Evolutionary conservation across 2,113 vertebrate genomes (phyloP).

Genomic region (Platycercus adscitus): DNA sequence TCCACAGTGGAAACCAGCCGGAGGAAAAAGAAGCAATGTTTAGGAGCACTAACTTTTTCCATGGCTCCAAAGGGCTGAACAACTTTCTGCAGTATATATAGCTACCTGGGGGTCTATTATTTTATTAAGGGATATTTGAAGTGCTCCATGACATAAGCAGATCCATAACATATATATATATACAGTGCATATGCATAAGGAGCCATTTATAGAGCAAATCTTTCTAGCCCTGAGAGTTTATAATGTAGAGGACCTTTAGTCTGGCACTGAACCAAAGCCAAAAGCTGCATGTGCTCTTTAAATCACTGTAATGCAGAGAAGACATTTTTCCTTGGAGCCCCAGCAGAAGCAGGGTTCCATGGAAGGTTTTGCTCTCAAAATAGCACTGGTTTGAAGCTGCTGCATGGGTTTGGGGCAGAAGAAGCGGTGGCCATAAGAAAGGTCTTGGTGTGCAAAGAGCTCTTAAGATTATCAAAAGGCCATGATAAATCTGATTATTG

Average conservation of each 20-base stretch:
- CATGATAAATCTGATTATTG: not conserved
- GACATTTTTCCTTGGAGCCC: not conserved
- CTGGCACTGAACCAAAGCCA: not conserved
- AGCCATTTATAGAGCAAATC: slow-evolving; percentile 33
- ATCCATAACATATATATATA: not conserved
- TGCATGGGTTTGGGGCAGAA: rapidly evolving
- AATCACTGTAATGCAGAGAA: not conserved
- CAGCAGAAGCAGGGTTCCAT: not conserved
- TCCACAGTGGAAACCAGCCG: not conserved
- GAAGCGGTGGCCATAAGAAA: not conserved
- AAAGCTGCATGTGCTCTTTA: not conserved
- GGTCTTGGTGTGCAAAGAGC: not conserved
- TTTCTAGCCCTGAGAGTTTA: slow-evolving; percentile 5
- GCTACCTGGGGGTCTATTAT: slow-evolving; percentile 41
- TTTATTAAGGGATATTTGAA: slow-evolving; percentile 54
- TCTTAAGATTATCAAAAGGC: not conserved
- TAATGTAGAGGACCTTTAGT: slow-evolving; percentile 7
- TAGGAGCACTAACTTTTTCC: slow-evolving; percentile 20
- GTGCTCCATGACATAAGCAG: slow-evolving; percentile 36
- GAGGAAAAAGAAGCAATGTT: not conserved
- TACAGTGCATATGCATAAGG: not conserved
- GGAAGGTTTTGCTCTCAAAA: not conserved
- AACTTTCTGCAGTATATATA: slow-evolving; percentile 32
- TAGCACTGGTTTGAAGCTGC: not conserved
- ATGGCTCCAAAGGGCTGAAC: slow-evolving; percentile 1